Base-by-base conservation (phyloP, 1,140 invertebrate species). In the Fopius arisanus region DNA sequence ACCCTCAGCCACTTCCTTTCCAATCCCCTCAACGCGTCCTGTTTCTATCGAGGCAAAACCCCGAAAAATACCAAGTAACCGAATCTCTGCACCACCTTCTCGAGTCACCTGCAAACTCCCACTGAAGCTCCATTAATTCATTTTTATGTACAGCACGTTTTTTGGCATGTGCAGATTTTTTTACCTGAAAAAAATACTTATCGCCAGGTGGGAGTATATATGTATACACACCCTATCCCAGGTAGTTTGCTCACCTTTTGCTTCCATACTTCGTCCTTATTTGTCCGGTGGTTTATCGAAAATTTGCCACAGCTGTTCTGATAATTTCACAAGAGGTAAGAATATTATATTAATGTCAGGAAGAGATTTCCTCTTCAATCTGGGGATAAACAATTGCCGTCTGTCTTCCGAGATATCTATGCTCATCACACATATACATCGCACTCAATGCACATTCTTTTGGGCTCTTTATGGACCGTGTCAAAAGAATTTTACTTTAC, bases 1-100 rank as follows among this genome's bases (percentile, higher is more conserved):
- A 71, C 74, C 65, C 66, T 65, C 59, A 67, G 28, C 77, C 76
- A 77, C 73, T 76, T 78, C 78, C 78, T 75, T 74, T 74, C n/a
- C 54, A 70, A 59, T 70, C 68, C 68, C 68, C 68, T 70, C 68
- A 62, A 70, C 16, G 48, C 68, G 43, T 70, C 65, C 74, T 59
- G 48, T 67, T 33, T 67, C 51, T 63, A 65, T 31, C 51, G 21
- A 16, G 10, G 48, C 51, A 31, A 65, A 65, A 65, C 10, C 28
- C 62, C 48, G 43, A 51, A 51, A 29, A 70, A 48, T 69, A 51
- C 51, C 28, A 26, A 59, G 68, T 70, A 70, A 70, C 48, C 68
- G 48, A 70, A 70, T 70, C 68, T 70, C 48, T 70, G 68, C 68
- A 70, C 48, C 68, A 37, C 40, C 67, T 68, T 68, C 67, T 26